phyloP scores from a whole-genome alignment of 2,797 vertebrate species.

The Spinus pinus region DNA sequence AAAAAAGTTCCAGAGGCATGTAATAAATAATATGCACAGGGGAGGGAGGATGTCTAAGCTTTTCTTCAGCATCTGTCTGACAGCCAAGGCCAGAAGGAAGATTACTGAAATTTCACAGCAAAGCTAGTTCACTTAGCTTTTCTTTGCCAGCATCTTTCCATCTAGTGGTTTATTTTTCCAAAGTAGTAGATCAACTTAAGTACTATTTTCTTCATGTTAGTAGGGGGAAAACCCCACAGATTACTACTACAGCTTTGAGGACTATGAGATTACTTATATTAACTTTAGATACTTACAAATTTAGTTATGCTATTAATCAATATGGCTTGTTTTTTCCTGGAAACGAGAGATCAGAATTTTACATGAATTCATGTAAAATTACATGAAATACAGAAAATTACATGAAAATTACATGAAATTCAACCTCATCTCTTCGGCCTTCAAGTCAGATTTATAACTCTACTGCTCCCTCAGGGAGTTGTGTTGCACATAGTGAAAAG shows the following conservation, averaged over 20 bases:
- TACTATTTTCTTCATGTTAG: background rate
- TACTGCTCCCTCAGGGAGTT: background rate
- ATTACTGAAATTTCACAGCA: background rate
- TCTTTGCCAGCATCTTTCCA: background rate
- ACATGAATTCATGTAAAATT: background rate
- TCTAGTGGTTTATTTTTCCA: background rate
- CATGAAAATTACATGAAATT: background rate
- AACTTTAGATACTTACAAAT: background rate
- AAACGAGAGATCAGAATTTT: background rate
- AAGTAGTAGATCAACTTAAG: background rate
- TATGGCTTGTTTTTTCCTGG: background rate
- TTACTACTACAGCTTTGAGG: background rate
- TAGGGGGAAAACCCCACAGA: rapidly evolving
- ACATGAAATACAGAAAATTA: background rate
- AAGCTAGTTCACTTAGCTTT: background rate
- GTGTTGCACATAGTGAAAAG: background rate
- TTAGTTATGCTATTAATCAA: background rate
- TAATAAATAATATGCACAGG: constrained; percentile 35
- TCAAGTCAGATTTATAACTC: background rate
- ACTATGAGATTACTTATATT: background rate
- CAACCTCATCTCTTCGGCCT: background rate
- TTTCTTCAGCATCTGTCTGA: background rate
- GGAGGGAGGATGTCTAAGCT: constrained; percentile 1
- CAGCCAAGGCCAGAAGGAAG: constrained; percentile 6
- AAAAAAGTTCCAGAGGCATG: constrained; percentile 46